phyloP scores from a whole-genome alignment of 2,888 invertebrate genomes.

The Macrosiphum euphorbiae region DNA sequence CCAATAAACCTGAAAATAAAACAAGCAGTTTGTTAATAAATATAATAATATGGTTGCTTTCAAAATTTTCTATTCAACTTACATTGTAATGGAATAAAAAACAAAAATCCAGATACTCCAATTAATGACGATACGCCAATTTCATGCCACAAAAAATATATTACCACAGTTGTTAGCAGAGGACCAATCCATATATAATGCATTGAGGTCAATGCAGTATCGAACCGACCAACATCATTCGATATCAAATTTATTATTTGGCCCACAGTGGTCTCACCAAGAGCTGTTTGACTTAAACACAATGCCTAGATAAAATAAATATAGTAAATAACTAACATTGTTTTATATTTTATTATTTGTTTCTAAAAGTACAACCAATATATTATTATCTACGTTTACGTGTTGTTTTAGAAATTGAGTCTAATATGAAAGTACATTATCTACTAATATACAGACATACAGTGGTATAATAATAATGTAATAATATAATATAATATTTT shows the following conservation, averaged over 20 bases:
- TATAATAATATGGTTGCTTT: not conserved
- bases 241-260: slow-evolving; percentile 82
- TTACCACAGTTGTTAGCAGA: slow-evolving; percentile 83
- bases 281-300: slow-evolving; percentile 82
- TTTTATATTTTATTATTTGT: not conserved
- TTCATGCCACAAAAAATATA: slow-evolving; percentile 77
- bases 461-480: not conserved
- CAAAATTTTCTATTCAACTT: slow-evolving; percentile 34
- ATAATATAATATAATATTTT: too few relatives aligned
- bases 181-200: slow-evolving; percentile 95
- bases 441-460: too few relatives aligned
- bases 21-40: not conserved
- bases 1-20: slow-evolving; percentile 76
- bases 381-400: not conserved
- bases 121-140: slow-evolving; percentile 79
- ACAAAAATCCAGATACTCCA: slow-evolving; percentile 79
- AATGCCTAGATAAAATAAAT: slow-evolving; percentile 73
- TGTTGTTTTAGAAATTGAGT: not conserved
- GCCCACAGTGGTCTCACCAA: slow-evolving; percentile 84
- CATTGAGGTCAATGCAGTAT: slow-evolving; percentile 87
- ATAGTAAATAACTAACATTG: not conserved
- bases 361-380: not conserved
- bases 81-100: slow-evolving; percentile 83
- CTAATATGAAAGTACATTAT: not conserved
- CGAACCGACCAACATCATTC: slow-evolving; percentile 94